A percentile compares a stretch with the other conserved stretches of the same genome.
These are phyloP conservation scores for Cygnus buccinator DNA, from an alignment of 2,113 vertebrate genomes.

Conservation along the genomic window DNA sequence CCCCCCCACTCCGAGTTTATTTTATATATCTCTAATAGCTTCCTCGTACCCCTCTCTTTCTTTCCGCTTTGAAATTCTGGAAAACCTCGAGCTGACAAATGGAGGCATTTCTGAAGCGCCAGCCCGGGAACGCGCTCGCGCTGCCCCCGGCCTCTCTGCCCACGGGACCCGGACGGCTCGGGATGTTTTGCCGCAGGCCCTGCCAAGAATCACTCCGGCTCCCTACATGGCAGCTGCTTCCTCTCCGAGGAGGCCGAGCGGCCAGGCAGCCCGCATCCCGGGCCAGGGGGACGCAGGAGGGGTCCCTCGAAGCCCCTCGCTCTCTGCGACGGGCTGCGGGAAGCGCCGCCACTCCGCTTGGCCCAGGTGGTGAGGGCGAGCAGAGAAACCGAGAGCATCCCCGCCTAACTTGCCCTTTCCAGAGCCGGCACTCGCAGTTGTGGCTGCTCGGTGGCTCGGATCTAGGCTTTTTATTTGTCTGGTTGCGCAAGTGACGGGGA, in stretches of 20 bases:
- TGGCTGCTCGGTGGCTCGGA: neutral
- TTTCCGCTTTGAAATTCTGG: conserved; percentile 77
- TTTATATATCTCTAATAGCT: conserved; percentile 80
- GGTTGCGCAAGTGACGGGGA: neutral
- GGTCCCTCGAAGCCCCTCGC: neutral
- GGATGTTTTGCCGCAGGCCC: neutral
- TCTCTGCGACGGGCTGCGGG: rapidly evolving
- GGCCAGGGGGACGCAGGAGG: neutral
- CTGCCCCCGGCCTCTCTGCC: neutral
- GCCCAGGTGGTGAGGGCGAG: neutral
- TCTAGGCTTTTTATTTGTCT: neutral
- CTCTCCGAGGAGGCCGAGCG: neutral
- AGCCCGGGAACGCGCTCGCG: neutral
- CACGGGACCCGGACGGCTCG: neutral
- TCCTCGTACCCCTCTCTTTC: conserved; percentile 70
- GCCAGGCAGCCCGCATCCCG: neutral
- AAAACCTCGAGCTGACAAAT: conserved; percentile 77
- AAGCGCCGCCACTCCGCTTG: neutral
- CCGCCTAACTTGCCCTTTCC: neutral
- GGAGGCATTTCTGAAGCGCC: conserved; percentile 44
- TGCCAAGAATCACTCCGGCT: conserved; percentile 8
- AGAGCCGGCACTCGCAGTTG: neutral
- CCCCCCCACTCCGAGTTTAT: conserved; percentile 67
- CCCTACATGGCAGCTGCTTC: conserved; percentile 68
- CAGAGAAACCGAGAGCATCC: neutral